Conservation (phyloP, 2,888 invertebrate genomes). For the Antheraea yamamai region DNA sequence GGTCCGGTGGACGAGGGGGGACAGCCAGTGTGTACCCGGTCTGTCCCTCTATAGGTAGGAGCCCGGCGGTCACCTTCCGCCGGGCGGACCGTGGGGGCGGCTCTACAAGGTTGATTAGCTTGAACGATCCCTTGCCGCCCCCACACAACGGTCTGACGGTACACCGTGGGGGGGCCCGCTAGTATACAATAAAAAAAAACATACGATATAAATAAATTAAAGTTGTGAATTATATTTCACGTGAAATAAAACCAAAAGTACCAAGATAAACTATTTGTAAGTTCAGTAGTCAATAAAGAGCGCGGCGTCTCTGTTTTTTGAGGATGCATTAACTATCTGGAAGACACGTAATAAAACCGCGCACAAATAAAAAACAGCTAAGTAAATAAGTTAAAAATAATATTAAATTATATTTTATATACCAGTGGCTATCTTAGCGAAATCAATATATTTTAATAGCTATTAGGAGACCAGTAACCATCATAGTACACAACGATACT, state of each 20-base stretch:
- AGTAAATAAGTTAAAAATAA: not conserved
- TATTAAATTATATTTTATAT: constrained; percentile 17
- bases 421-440: constrained; percentile 53
- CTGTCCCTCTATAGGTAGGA: too few relatives aligned
- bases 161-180: too few relatives aligned
- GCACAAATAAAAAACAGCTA: not conserved
- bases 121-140: too few relatives aligned
- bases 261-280: not conserved
- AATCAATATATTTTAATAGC: constrained; percentile 64
- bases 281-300: not conserved
- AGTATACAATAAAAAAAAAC: too few relatives aligned
- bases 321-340: not conserved
- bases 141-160: too few relatives aligned
- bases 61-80: too few relatives aligned
- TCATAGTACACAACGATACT: constrained; percentile 44
- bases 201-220: constrained; percentile 10
- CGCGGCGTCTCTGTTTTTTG: not conserved
- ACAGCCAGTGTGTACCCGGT: too few relatives aligned
- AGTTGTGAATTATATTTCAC: not conserved
- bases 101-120: too few relatives aligned
- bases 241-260: not conserved
- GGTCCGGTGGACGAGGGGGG: too few relatives aligned
- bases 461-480: constrained; percentile 52
- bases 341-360: not conserved
- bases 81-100: too few relatives aligned